A percentile compares a stretch with the other conserved stretches of the same genome.
Evolutionary conservation across 1,140 invertebrate genomes (phyloP).

Genomic region (Nebria ingens): DNA sequence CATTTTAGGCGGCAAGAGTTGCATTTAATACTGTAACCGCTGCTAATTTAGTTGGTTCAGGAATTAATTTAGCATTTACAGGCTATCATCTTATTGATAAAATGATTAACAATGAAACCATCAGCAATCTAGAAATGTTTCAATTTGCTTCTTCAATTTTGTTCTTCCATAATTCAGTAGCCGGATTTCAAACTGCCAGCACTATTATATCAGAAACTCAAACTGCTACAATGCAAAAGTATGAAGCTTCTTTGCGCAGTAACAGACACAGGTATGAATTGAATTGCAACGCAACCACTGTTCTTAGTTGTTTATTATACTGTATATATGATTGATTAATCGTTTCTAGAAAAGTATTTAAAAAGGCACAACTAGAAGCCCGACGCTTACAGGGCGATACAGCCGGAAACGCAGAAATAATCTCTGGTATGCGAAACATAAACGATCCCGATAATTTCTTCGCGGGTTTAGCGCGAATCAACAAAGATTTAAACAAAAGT

Average conservation of each 20-base stretch:
- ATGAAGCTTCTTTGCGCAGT: background rate
- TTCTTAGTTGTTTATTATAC: background rate
- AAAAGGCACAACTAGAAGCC: slow-evolving; percentile 36
- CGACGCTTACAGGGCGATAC: slow-evolving; percentile 30
- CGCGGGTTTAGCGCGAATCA: slow-evolving; percentile 33
- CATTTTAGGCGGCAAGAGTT: background rate
- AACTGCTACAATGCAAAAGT: background rate
- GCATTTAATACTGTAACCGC: background rate
- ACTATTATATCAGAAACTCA: slow-evolving; percentile 1
- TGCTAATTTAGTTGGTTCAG: background rate
- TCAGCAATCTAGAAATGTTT: background rate
- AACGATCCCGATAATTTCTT: slow-evolving; percentile 36
- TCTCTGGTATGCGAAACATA: slow-evolving; percentile 34
- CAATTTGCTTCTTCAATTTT: background rate
- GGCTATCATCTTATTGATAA: slow-evolving; percentile 1
- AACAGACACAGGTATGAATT: slow-evolving; percentile 2
- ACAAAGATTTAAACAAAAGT: slow-evolving; percentile 35
- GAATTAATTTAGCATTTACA: background rate
- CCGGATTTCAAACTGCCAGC: background rate
- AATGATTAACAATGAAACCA: background rate
- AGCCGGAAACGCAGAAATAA: slow-evolving; percentile 37
- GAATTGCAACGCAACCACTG: too few relatives aligned
- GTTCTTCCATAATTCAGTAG: background rate
- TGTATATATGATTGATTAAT: background rate
- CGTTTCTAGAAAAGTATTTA: slow-evolving; percentile 35